Base-by-base conservation (phyloP, 2,113 vertebrate species). In the Ictalurus furcatus region DNA sequence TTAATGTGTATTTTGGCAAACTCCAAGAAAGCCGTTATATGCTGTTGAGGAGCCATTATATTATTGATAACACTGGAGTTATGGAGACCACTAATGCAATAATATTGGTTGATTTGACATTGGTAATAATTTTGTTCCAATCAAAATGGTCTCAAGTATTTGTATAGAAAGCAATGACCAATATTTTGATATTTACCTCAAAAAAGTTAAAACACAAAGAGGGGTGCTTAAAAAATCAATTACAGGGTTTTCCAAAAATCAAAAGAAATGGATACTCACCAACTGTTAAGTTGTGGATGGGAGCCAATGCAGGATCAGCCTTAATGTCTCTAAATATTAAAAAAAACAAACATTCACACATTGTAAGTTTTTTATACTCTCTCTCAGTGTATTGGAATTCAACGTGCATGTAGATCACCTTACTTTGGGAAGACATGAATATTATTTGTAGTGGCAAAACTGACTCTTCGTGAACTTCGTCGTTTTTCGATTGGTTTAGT, bases 391-490 rank as follows among this genome's bases (percentile, higher is more conserved):
- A 88, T 71, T 0, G 30, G 13, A 17, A 61, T 52, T 9, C 16
- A 28, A 16, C 48, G 1, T 34, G 34, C 4, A 40, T 40, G 3
- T 28, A 81, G 23, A 79, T 83, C 2, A 84, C 88, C 94, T 95
- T 88, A 96, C 96, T 94, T 94, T 78, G 94, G 88, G 90, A 96
- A 95, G 23, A 96, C 91, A 8, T 93, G 92, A 82, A 96, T 92
- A 81, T 96, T 92, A 40, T 95, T 94, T 25, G 95, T 95, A 30
- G 94, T 89, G 1, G 96, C 95, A 92, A 96, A 96, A 90, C 95
- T 96, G 92, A 96, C 96, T 95, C 96, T 94, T 85, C 93, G 92
- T n/a, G 95, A 96, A 86, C 74, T 93, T 84, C 95, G 94, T 54
- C 92, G 96, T 86, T 92, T 94, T 78, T 96, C 95, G 21, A 90